These are phyloP conservation scores for Equus przewalskii DNA, from an alignment of 2,113 vertebrate species.

Conservation along the genomic window DNA sequence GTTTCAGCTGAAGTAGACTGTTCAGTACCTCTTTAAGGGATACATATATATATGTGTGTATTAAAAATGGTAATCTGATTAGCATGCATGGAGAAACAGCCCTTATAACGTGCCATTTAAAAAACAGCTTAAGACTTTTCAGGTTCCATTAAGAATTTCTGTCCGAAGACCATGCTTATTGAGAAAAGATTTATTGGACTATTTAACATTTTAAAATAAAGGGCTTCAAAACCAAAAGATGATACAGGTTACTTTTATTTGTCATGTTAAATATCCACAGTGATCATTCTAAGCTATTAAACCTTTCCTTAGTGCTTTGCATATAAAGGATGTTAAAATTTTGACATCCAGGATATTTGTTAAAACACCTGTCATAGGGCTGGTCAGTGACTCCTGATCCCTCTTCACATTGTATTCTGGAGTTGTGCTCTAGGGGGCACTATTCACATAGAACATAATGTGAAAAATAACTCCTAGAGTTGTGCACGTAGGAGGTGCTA, in stretches of 20 bases:
- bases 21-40: neutral
- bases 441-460: slow-evolving; percentile 12
- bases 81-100: neutral
- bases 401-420: neutral
- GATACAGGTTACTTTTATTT: slow-evolving; percentile 2
- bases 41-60: neutral
- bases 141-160: neutral
- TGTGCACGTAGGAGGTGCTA: neutral
- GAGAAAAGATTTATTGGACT: slow-evolving; percentile 3
- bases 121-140: neutral
- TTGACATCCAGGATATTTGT: neutral
- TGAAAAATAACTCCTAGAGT: neutral
- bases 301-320: neutral
- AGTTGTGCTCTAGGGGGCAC: neutral
- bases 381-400: neutral
- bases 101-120: neutral
- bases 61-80: neutral
- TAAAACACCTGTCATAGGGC: neutral
- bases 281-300: neutral
- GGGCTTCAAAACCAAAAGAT: neutral
- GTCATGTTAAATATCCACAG: neutral
- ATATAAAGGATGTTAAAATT: slow-evolving; percentile 27
- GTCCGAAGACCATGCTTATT: neutral
- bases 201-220: slow-evolving; percentile 32
- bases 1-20: neutral